Percentiles rank a stretch among this genome's conserved stretches.
These are phyloP conservation scores for Nesogale talazaci DNA, from an alignment of 2,113 vertebrate genomes.

Conservation along the genomic window DNA sequence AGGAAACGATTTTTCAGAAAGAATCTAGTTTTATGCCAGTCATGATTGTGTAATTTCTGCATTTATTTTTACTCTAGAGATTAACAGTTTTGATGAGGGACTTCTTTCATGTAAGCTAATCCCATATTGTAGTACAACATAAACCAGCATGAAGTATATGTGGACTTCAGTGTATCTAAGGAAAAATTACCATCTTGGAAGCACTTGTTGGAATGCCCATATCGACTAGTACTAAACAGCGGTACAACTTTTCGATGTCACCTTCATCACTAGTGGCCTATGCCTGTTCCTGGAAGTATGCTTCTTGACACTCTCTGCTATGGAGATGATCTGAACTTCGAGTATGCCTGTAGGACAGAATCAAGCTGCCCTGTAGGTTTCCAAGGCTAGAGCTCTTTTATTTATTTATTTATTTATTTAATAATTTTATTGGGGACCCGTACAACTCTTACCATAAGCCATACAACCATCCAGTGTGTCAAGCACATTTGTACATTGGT, in stretches of 20 bases:
- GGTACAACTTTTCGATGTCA: conserved; percentile 39
- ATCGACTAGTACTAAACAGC: background rate
- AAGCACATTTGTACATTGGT: too few relatives aligned
- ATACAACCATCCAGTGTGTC: too few relatives aligned
- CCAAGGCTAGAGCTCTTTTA: too few relatives aligned
- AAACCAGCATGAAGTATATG: background rate
- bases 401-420: too few relatives aligned
- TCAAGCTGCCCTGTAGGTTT: too few relatives aligned
- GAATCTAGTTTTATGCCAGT: background rate
- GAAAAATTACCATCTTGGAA: conserved; percentile 36
- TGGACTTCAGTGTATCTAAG: conserved; percentile 24
- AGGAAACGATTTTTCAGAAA: conserved; percentile 34
- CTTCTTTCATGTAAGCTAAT: conserved; percentile 31
- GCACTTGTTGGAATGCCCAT: background rate
- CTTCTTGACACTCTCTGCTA: background rate
- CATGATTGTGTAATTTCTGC: background rate
- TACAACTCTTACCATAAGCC: too few relatives aligned
- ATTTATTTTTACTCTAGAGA: background rate
- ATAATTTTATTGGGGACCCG: too few relatives aligned
- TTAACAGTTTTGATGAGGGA: conserved; percentile 15
- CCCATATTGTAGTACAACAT: background rate
- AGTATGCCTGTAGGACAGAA: too few relatives aligned
- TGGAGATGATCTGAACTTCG: too few relatives aligned
- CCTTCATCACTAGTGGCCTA: background rate
- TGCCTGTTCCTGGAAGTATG: background rate